phyloP scores from a whole-genome alignment of 2,888 invertebrate species.

The Ecliptopera silaceata region DNA sequence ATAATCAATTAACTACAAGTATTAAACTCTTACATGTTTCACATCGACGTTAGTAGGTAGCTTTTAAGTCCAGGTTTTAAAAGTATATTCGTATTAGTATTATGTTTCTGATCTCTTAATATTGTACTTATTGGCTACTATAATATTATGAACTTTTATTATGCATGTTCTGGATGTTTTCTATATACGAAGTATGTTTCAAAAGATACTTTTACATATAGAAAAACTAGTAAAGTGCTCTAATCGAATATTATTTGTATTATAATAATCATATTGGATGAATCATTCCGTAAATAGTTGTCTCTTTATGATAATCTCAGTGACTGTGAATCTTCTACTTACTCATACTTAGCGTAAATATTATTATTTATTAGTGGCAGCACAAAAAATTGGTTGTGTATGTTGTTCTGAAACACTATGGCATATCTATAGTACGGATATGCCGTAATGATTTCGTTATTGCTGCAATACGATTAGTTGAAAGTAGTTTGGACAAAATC shows the following conservation, averaged over 20 bases:
- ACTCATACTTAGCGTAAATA: too few species aligned
- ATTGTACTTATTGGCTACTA: neutral
- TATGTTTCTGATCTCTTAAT: constrained; percentile 18
- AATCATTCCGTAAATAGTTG: neutral
- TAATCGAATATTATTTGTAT: neutral
- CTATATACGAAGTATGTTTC: too few species aligned
- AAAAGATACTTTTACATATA: too few species aligned
- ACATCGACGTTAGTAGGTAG: constrained; percentile 7
- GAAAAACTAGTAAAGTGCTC: too few species aligned
- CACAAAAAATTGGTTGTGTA: too few species aligned
- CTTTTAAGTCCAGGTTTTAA: constrained; percentile 10
- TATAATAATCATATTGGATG: neutral
- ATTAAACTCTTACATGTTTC: constrained; percentile 6
- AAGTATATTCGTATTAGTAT: constrained; percentile 6
- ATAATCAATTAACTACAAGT: neutral
- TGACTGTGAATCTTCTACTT: neutral
- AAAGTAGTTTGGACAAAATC: too few species aligned
- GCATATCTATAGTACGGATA: too few species aligned
- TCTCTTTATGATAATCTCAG: neutral
- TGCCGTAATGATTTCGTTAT: too few species aligned
- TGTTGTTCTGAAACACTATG: too few species aligned
- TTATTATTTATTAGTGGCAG: too few species aligned
- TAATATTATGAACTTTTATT: too few species aligned
- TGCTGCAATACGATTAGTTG: neutral
- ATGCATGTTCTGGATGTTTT: too few species aligned